Base-by-base conservation (phyloP, 2,888 invertebrate genomes). In the Drosophila infuscata region DNA sequence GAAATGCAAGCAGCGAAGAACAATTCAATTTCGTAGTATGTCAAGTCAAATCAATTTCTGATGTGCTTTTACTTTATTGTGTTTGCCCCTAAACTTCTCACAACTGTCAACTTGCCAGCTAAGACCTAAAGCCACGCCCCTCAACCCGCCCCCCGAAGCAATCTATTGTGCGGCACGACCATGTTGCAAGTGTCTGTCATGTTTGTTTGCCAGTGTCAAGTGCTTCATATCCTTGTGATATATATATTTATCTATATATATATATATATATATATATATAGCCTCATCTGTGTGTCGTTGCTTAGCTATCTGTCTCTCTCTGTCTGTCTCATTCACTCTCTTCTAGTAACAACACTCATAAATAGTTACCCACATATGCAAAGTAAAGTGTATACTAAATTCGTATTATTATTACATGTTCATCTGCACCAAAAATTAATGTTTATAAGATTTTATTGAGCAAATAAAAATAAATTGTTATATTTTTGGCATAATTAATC, bases 151-250 rank as follows among this genome's bases (percentile, higher is more conserved):
- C 53, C 15, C 43, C 53, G 20, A 52, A 9, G 54, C 5, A 15
- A 15, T 30, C 56, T 15, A 30, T 11, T 30, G 41, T 38, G n/a
- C 38, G 56, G 56, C 65, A 52, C 56, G 36, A 58, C 58, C 62
- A 52, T 41, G 63, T 73, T 54, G 69, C 65, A 59, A 81, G 74
- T 71, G 74, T 56, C 72, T 88, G 82, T 84, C 88, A 89, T 84
- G 71, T 79, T 84, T 89, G 83, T 76, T 88, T 84, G 88, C 70
- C 69, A 59, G 54, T 82, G 76, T 85, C 85, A 79, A 84, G 80
- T 73, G 61, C 68, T 64, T 72, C 85, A 84, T 68, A 74, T 54
- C 69, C 67, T 54, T 82, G 72, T 79, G 79, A 72, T 61, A 79
- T 60, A 48, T 51, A n/a, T 53, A 58, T 12, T 54, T 30, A 58